Evolutionary conservation across 2,888 invertebrate species (phyloP).

Genomic region (Trilocha varians): DNA sequence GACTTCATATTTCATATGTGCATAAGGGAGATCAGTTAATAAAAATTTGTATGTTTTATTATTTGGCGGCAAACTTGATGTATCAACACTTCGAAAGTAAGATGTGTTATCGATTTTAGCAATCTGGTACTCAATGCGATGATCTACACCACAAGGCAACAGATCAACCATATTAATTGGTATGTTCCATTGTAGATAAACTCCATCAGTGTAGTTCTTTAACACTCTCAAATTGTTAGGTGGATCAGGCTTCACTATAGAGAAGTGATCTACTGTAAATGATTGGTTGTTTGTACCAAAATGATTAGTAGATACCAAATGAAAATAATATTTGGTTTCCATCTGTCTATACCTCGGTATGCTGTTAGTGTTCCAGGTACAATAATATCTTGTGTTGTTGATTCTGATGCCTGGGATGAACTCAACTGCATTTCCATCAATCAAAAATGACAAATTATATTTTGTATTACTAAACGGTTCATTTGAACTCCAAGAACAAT

Average conservation of each 20-base stretch:
- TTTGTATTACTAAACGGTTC: constrained; percentile 43
- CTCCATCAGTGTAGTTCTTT: constrained; percentile 44
- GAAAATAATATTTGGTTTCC: constrained; percentile 68
- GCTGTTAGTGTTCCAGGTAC: constrained; percentile 42
- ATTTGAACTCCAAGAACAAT: constrained; percentile 81
- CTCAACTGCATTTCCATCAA: constrained; percentile 27
- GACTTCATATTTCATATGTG: constrained; percentile 80
- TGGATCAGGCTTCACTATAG: constrained; percentile 51
- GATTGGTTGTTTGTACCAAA: constrained; percentile 71
- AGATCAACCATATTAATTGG: constrained; percentile 48
- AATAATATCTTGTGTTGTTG: constrained; percentile 24
- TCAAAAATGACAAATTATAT: constrained; percentile 38
- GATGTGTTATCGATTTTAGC: constrained; percentile 58
- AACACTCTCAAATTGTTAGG: constrained; percentile 37
- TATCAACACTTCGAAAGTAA: constrained; percentile 53
- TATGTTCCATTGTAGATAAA: constrained; percentile 47
- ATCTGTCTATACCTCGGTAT: constrained; percentile 57
- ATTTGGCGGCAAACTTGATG: constrained; percentile 36
- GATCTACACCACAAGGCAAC: constrained; percentile 42
- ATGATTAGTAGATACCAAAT: constrained; percentile 73
- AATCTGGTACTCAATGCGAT: constrained; percentile 62
- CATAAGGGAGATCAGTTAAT: constrained; percentile 74
- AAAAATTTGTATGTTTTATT: constrained; percentile 51
- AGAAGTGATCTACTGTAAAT: constrained; percentile 74
- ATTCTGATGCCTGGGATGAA: constrained; percentile 26